phyloP scores from a whole-genome alignment of 2,797 vertebrate genomes.

The Phataginus tetradactyla region DNA sequence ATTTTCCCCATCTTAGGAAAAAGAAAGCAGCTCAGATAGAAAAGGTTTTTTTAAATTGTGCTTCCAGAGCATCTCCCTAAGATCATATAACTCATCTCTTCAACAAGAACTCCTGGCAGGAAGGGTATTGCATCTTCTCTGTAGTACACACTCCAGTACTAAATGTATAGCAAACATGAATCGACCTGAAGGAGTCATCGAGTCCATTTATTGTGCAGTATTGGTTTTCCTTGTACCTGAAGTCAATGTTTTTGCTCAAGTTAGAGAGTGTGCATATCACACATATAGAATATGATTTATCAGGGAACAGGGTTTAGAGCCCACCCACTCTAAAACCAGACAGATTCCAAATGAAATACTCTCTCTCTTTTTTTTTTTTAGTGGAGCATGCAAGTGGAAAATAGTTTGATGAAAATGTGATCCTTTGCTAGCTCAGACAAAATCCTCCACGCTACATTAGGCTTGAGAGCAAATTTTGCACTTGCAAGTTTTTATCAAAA shows the following conservation, averaged over 20 bases:
- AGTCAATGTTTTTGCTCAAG: conserved; percentile 38
- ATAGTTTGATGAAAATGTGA: conserved; percentile 87
- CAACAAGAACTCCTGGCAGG: not conserved
- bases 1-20: not conserved
- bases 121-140: not conserved
- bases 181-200: not conserved
- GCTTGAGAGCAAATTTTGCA: conserved; percentile 87
- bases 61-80: not conserved
- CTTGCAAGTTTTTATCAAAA: conserved; percentile 89
- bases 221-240: not conserved
- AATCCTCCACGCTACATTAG: conserved; percentile 89
- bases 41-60: not conserved
- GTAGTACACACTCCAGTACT: not conserved
- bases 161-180: not conserved
- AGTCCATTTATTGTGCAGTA: not conserved
- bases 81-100: not conserved
- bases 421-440: conserved; percentile 88
- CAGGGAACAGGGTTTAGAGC: conserved; percentile 56
- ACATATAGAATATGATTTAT: not conserved
- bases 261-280: conserved; percentile 58
- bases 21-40: not conserved
- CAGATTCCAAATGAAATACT: conserved; percentile 48
- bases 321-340: conserved; percentile 55
- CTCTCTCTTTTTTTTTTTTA: conserved; percentile 39
- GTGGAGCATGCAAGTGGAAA: conserved; percentile 83